Percentiles rank a stretch among this genome's conserved stretches.
Conservation (phyloP, 2,113 vertebrate species). For the Chlamydotis undulata region DNA sequence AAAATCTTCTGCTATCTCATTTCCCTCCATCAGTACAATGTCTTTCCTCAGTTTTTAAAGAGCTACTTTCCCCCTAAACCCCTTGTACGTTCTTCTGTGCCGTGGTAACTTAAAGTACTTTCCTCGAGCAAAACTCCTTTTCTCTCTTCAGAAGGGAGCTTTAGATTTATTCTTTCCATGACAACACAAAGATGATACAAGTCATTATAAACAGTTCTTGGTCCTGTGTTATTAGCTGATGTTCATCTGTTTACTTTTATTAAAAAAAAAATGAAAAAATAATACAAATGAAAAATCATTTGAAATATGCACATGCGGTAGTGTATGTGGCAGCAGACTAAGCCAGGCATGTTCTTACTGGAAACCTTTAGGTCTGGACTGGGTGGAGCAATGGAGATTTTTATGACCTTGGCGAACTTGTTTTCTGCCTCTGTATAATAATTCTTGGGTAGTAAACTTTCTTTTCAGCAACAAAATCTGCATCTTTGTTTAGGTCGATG, state of each 20-base stretch:
- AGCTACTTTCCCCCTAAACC: neutral
- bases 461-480: neutral
- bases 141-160: neutral
- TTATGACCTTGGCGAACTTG: neutral
- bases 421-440: neutral
- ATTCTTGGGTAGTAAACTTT: neutral
- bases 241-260: neutral
- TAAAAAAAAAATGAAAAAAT: neutral
- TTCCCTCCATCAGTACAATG: neutral
- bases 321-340: neutral
- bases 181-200: neutral
- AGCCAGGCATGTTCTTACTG: neutral
- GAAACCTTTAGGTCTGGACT: neutral
- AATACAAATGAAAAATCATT: neutral
- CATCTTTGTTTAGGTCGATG: neutral
- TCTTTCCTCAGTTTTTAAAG: neutral
- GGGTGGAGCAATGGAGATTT: neutral
- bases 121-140: neutral
- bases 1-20: neutral
- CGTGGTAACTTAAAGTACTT: neutral
- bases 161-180: neutral
- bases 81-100: neutral
- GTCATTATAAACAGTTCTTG: neutral
- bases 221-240: neutral
- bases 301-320: neutral